Evolutionary conservation across 2,888 invertebrate genomes (phyloP).

Genomic region (Beris morrisii): DNA sequence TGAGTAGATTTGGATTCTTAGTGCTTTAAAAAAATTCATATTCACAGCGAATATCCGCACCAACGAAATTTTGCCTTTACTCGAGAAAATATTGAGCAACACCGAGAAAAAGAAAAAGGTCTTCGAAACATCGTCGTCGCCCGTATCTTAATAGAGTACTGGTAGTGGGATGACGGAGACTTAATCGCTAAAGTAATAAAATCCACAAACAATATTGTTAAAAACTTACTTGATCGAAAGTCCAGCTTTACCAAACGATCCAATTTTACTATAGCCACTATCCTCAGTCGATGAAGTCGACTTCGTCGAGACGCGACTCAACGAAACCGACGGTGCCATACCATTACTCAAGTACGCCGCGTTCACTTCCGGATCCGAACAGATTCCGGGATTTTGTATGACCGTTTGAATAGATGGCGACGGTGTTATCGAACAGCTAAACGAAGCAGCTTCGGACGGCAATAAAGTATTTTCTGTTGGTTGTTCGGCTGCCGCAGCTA

Average conservation of each 20-base stretch:
- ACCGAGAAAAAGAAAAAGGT: no score
- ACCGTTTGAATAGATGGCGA: constrained; percentile 55
- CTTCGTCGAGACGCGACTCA: constrained; percentile 55
- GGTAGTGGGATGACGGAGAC: constrained; percentile 11
- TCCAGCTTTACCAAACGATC: constrained; percentile 58
- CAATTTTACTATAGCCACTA: constrained; percentile 52
- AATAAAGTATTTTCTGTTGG: constrained; percentile 26
- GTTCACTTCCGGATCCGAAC: constrained; percentile 17
- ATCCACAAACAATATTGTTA: constrained; percentile 4
- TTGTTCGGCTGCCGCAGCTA: constrained; percentile 42
- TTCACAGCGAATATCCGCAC: no score
- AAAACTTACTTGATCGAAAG: constrained; percentile 51
- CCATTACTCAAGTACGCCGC: constrained; percentile 25
- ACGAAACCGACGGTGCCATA: constrained; percentile 43
- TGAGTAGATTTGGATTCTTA: no score
- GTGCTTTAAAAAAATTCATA: no score
- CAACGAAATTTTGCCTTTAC: no score
- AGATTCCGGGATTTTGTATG: constrained; percentile 47
- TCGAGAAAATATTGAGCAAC: no score
- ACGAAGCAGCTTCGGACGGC: constrained; percentile 9
- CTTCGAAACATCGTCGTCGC: no score
- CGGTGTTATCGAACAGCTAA: constrained; percentile 46
- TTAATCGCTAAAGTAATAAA: constrained; percentile 4
- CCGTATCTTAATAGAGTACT: no score
- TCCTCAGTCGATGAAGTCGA: constrained; percentile 56